Percentiles rank a stretch among this genome's conserved stretches.
Conservation (phyloP, 64 coral and sea anemone genomes). For the Catalaphyllia jardinei region DNA sequence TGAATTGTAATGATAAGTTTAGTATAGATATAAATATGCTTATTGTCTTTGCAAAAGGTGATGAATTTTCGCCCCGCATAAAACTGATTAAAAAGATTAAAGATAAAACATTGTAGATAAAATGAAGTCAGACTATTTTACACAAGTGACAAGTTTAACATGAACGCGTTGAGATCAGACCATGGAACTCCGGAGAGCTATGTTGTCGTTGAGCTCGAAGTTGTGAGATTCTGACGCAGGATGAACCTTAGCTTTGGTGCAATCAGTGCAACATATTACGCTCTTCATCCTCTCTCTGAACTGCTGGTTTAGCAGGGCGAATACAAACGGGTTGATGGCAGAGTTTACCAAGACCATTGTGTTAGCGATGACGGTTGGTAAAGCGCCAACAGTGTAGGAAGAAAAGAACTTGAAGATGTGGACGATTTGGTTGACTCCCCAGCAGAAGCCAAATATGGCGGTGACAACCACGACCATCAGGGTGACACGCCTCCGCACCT, state of each 20-base stretch:
- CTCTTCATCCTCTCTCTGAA: background rate
- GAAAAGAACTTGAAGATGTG: background rate
- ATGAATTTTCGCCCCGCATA: too few species aligned
- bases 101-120: too few species aligned
- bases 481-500: constrained; percentile 30
- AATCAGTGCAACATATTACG: background rate
- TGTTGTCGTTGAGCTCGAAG: too few species aligned
- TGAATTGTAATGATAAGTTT: too few species aligned
- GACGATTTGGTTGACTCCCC: constrained; percentile 22
- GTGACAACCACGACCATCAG: constrained; percentile 34
- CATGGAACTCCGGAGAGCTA: too few species aligned
- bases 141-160: too few species aligned
- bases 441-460: constrained; percentile 28
- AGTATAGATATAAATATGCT: too few species aligned
- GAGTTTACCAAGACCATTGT: background rate
- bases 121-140: too few species aligned
- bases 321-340: background rate
- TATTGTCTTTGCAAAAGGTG: too few species aligned
- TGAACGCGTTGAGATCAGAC: too few species aligned
- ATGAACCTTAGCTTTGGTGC: background rate
- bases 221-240: too few species aligned
- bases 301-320: background rate
- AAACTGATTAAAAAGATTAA: too few species aligned
- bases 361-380: background rate
- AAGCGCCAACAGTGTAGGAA: background rate